phyloP scores from a whole-genome alignment of 2,113 vertebrate species.

The Lathamus discolor region DNA sequence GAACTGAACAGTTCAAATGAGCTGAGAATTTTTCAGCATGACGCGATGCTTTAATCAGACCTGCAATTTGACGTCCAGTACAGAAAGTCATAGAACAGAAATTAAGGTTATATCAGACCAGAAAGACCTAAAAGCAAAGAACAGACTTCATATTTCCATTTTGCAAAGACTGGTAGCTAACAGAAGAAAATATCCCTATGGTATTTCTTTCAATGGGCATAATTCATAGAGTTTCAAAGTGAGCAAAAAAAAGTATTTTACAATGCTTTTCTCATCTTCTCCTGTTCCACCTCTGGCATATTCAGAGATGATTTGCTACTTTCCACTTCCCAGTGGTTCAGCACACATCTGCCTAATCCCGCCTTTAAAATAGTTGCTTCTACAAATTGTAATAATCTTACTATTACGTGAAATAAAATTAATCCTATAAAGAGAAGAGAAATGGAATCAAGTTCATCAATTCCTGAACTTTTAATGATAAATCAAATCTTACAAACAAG shows the following conservation, averaged over 20 bases:
- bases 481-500: not conserved
- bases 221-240: not conserved
- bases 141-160: not conserved
- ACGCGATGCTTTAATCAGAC: not conserved
- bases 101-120: not conserved
- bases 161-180: not conserved
- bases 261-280: not conserved
- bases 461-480: constrained; percentile 34
- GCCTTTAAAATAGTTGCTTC: not conserved
- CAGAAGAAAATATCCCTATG: not conserved
- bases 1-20: not conserved
- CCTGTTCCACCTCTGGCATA: not conserved
- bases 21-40: not conserved
- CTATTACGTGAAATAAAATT: not conserved
- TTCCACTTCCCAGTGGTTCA: not conserved
- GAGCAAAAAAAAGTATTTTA: not conserved
- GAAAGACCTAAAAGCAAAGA: not conserved
- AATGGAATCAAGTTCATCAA: not conserved
- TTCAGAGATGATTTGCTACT: not conserved
- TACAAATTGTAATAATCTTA: not conserved
- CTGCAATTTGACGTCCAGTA: not conserved
- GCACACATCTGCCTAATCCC: not conserved
- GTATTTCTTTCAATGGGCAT: not conserved
- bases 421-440: not conserved
- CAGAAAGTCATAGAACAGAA: not conserved